These are phyloP conservation scores for Lapara coniferarum DNA, from an alignment of 2,888 invertebrate species.

Conservation along the genomic window DNA sequence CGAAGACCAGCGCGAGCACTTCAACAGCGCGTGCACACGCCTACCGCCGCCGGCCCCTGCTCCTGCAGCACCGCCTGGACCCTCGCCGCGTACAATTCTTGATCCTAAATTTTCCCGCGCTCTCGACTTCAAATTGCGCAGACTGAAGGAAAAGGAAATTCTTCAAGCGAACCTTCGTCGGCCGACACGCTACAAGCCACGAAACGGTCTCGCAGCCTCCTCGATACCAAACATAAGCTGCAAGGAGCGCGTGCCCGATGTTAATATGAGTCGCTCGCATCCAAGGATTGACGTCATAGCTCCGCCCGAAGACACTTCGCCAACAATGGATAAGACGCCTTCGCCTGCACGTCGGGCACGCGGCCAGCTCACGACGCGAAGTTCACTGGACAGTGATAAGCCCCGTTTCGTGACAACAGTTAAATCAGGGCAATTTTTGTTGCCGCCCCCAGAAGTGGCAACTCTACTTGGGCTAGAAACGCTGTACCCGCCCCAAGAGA, in stretches of 20 bases:
- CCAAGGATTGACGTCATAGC: constrained; percentile 58
- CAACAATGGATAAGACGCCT: constrained; percentile 53
- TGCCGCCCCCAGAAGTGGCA: constrained; percentile 89
- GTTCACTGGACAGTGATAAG: constrained; percentile 43
- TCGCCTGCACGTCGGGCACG: constrained; percentile 46
- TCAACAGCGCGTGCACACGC: constrained; percentile 27
- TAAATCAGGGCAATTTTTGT: constrained; percentile 89
- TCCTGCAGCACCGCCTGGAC: constrained; percentile 1
- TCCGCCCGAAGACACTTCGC: constrained; percentile 45
- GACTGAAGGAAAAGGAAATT: constrained; percentile 85
- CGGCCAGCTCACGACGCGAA: constrained; percentile 41
- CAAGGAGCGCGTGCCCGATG: constrained; percentile 37
- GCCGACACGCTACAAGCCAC: constrained; percentile 55
- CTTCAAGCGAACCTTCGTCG: constrained; percentile 63
- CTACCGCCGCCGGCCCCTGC: constrained; percentile 33
- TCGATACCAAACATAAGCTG: constrained; percentile 85
- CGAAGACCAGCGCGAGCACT: constrained; percentile 34
- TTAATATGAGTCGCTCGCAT: constrained; percentile 57
- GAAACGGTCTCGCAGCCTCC: constrained; percentile 60
- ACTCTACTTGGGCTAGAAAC: constrained; percentile 84
- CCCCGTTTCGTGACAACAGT: constrained; percentile 92
- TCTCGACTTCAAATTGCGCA: constrained; percentile 87
- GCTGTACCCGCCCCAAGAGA: constrained; percentile 61
- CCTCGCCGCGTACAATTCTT: constrained; percentile 55
- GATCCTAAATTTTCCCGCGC: constrained; percentile 86